phyloP scores from a whole-genome alignment of 2,888 invertebrate species.

The Acanthosepion esculentum region DNA sequence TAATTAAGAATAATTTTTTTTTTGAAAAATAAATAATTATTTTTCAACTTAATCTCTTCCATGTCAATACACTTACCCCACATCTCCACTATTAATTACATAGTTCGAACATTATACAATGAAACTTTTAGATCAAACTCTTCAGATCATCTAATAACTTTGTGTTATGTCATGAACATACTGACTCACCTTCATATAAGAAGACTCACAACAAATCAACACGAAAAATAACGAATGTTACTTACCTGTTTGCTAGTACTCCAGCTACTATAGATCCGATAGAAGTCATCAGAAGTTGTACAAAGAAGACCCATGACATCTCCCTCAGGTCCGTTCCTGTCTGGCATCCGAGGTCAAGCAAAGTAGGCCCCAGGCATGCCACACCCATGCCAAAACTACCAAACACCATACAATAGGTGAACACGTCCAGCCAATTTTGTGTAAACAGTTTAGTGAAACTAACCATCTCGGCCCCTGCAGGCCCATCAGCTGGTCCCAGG shows the following conservation, averaged over 20 bases:
- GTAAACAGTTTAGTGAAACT: conserved; percentile 73
- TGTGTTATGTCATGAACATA: background rate
- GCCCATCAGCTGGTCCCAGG: background rate
- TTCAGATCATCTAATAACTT: background rate
- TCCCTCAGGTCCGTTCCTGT: conserved; percentile 74
- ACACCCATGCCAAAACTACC: conserved; percentile 77
- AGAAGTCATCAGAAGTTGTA: conserved; percentile 76
- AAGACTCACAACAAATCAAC: no score
- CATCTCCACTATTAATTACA: background rate
- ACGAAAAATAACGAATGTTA: background rate
- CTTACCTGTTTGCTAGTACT: conserved; percentile 74
- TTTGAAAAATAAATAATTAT: no score
- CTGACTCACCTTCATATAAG: no score
- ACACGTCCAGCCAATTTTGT: conserved; percentile 73
- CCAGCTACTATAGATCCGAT: conserved; percentile 76
- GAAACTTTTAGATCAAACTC: background rate
- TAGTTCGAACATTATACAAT: background rate
- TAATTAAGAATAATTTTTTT: no score
- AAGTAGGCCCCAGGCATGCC: conserved; percentile 77
- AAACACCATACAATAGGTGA: conserved; percentile 76
- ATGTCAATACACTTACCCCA: no score
- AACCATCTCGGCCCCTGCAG: conserved; percentile 49
- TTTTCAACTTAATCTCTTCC: no score
- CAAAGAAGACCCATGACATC: conserved; percentile 77
- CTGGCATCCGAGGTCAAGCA: conserved; percentile 76